Evolutionary conservation across 2,113 vertebrate genomes (phyloP).

Genomic region (Loxodonta africana): DNA sequence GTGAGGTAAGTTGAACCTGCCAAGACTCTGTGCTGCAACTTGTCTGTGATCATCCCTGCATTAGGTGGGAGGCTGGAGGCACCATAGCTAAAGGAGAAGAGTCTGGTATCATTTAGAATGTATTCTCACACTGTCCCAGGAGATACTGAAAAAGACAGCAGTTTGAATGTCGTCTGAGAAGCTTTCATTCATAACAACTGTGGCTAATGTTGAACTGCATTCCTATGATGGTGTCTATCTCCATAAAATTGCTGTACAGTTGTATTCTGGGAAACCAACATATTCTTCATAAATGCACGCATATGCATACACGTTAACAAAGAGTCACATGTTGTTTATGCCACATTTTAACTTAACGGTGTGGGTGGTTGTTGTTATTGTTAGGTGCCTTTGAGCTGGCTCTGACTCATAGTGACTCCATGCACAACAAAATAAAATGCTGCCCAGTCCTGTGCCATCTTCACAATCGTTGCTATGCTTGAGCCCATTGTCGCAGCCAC

Average conservation of each 20-base stretch:
- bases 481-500: too few relatives aligned
- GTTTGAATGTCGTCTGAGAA: conserved; percentile 30
- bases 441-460: too few relatives aligned
- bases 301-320: not conserved
- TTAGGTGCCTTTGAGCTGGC: too few relatives aligned
- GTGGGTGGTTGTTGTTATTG: too few relatives aligned
- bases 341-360: not conserved
- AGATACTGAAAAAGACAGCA: not conserved
- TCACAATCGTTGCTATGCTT: too few relatives aligned
- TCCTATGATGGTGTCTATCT: not conserved
- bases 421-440: too few relatives aligned
- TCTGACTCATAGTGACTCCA: too few relatives aligned
- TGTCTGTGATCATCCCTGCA: not conserved
- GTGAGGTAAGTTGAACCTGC: not conserved
- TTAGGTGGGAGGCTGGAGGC: not conserved
- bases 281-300: not conserved
- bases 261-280: conserved; percentile 5
- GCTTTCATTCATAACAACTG: not conserved
- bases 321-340: not conserved
- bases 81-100: not conserved
- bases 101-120: not conserved
- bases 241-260: not conserved
- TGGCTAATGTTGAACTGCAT: not conserved
- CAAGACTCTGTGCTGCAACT: not conserved
- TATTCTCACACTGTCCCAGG: not conserved